Evolutionary conservation across 1,140 invertebrate genomes (phyloP).

Genomic region (Camponotus vicinus): DNA sequence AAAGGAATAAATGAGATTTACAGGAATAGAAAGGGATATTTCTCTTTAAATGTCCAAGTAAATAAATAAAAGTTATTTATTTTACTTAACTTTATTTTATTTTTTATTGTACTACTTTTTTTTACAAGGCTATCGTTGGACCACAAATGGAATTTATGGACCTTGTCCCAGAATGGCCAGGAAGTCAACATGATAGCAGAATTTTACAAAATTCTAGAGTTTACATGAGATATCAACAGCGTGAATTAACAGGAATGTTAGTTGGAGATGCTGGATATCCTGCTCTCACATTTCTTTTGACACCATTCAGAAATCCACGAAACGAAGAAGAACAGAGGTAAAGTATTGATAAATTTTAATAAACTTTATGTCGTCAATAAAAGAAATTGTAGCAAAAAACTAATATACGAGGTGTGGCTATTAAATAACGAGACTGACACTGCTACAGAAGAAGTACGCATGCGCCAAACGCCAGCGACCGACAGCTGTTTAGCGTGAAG

Average conservation of each 20-base stretch:
- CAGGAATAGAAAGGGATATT: conserved; percentile 62
- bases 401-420: too few species aligned
- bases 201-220: conserved; percentile 70
- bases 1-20: conserved; percentile 60
- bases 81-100: conserved; percentile 45
- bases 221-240: conserved; percentile 53
- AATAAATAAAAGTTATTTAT: conserved; percentile 24
- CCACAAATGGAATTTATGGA: conserved; percentile 49
- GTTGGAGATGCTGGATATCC: conserved; percentile 66
- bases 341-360: too few species aligned
- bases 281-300: conserved; percentile 60
- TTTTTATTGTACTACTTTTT: background rate
- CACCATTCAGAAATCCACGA: conserved; percentile 46
- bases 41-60: conserved; percentile 72
- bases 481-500: too few species aligned
- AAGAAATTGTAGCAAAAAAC: too few species aligned
- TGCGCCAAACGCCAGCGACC: too few species aligned
- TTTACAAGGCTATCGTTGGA: background rate
- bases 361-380: too few species aligned
- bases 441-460: too few species aligned
- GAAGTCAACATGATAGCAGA: conserved; percentile 68
- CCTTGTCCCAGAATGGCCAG: conserved; percentile 70
- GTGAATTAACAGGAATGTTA: conserved; percentile 55
- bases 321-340: conserved; percentile 57
- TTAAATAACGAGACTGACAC: too few species aligned